Evolutionary conservation across 2,113 vertebrate species (phyloP).

Genomic region (Myrmophylax atrothorax): DNA sequence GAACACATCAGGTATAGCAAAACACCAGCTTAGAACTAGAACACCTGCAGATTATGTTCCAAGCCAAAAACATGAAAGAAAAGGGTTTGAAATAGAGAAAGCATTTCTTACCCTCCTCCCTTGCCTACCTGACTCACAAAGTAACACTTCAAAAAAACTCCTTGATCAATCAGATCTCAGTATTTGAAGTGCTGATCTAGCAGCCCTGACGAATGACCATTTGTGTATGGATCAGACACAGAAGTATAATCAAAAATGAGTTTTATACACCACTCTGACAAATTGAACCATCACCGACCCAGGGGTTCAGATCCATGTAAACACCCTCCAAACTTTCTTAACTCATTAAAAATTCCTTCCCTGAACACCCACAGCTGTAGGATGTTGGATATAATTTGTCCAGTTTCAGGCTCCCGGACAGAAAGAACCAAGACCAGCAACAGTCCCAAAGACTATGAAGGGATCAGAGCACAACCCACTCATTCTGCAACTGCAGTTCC

Average conservation of each 20-base stretch:
- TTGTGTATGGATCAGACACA: neutral
- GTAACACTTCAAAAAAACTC: neutral
- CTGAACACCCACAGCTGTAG: neutral
- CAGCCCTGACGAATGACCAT: neutral
- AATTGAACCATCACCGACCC: neutral
- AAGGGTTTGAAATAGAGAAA: neutral
- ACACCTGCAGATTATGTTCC: neutral
- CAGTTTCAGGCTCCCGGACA: neutral
- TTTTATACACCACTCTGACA: neutral
- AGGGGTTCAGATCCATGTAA: neutral
- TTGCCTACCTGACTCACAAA: neutral
- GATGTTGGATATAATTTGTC: neutral
- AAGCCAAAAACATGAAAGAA: neutral
- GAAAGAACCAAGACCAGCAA: neutral
- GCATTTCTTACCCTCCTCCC: neutral
- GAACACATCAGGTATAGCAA: neutral
- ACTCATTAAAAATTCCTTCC: neutral
- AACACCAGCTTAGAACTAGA: neutral
- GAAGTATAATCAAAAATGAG: neutral
- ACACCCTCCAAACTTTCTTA: neutral
- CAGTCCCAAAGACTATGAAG: fast-evolving
- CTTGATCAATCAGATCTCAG: too few relatives aligned
- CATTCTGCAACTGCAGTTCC: fast-evolving
- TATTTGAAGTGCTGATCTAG: neutral
- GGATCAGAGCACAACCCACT: neutral